Evolutionary conservation across 2,888 invertebrate species (phyloP).

Genomic region (Mayetiola destructor): DNA sequence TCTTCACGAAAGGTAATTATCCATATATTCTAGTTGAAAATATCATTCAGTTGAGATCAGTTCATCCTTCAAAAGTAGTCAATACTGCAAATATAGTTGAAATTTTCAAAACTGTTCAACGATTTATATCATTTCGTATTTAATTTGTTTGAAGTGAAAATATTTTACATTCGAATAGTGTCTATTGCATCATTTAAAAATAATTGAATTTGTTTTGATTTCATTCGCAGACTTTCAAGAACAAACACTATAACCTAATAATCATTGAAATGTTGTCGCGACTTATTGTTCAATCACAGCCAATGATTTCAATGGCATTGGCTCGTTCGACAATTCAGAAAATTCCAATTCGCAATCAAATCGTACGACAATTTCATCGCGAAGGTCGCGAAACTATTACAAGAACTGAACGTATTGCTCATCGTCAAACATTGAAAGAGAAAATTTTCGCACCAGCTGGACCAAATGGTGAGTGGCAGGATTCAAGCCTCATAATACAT

Average conservation of each 20-base stretch:
- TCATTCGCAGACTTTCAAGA: not conserved
- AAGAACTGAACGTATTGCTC: conserved; percentile 33
- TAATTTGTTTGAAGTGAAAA: not conserved
- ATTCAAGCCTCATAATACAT: conserved; percentile 15
- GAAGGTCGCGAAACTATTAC: conserved; percentile 32
- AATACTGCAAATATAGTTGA: not conserved
- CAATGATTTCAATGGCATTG: conserved; percentile 16
- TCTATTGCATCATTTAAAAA: not conserved
- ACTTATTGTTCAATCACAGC: conserved; percentile 28
- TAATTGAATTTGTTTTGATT: not conserved
- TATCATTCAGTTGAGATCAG: too few relatives aligned
- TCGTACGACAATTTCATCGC: conserved; percentile 41
- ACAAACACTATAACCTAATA: not conserved
- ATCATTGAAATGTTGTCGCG: conserved; percentile 37
- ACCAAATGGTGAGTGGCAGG: conserved; percentile 46
- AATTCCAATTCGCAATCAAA: conserved; percentile 35
- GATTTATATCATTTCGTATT: not conserved
- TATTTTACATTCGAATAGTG: not conserved
- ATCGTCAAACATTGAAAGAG: conserved; percentile 49
- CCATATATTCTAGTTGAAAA: too few relatives aligned
- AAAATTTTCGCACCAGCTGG: conserved; percentile 61
- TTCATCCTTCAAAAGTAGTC: too few relatives aligned
- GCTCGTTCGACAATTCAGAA: conserved; percentile 16
- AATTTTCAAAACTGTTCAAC: too few relatives aligned
- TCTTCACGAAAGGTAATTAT: too few relatives aligned